These are phyloP conservation scores for Calephelis perditalis DNA, from an alignment of 2,888 invertebrate species.

Conservation along the genomic window DNA sequence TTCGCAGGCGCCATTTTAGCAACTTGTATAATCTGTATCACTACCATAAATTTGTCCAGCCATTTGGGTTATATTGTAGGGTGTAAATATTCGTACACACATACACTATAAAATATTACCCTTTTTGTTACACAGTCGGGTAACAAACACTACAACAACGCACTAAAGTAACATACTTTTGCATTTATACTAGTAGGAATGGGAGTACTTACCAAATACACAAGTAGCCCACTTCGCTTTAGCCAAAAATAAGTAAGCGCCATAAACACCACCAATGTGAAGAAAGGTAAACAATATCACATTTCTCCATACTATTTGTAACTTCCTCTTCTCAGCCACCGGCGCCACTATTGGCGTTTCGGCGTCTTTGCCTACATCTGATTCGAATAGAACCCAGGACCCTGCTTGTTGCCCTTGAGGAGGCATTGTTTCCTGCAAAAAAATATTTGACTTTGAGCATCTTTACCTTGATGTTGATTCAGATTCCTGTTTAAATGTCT, in stretches of 20 bases:
- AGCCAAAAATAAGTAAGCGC: slow-evolving; percentile 83
- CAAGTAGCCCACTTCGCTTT: slow-evolving; percentile 84
- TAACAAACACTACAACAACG: too few relatives aligned
- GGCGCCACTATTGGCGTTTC: slow-evolving; percentile 42
- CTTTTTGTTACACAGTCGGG: too few relatives aligned
- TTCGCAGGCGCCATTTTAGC: too few relatives aligned
- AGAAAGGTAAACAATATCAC: slow-evolving; percentile 84
- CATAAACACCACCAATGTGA: slow-evolving; percentile 85
- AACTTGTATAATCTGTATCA: too few relatives aligned
- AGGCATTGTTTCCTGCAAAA: slow-evolving; percentile 50
- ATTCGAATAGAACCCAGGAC: slow-evolving; percentile 62
- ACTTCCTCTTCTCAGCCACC: slow-evolving; percentile 75
- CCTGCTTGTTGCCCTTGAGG: slow-evolving; percentile 55
- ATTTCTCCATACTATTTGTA: slow-evolving; percentile 89
- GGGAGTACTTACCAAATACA: slow-evolving; percentile 80
- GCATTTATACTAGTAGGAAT: too few relatives aligned
- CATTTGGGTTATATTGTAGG: too few relatives aligned
- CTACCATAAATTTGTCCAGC: too few relatives aligned
- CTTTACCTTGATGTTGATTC: too few relatives aligned
- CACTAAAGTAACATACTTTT: too few relatives aligned
- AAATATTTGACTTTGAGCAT: neutral
- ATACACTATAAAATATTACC: too few relatives aligned
- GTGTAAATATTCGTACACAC: too few relatives aligned
- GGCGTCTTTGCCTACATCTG: slow-evolving; percentile 49
- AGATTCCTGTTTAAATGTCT: too few relatives aligned